Conservation (phyloP, 2,797 vertebrate species). For the Tragopan temminckii region DNA sequence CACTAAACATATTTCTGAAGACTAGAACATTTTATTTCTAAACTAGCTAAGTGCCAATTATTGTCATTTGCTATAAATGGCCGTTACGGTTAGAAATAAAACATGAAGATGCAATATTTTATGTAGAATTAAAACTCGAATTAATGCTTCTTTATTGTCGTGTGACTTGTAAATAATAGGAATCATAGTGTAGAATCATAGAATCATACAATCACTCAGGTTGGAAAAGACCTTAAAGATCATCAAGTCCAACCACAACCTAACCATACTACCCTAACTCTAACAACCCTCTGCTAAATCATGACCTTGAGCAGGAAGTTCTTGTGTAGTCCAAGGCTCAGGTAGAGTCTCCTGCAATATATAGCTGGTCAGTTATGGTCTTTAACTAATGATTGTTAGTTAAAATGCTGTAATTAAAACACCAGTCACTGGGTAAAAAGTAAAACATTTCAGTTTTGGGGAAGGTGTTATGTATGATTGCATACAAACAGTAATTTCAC, state of each 20-base stretch:
- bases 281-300: too few species aligned
- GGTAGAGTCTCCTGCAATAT: background rate
- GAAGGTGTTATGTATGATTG: too few species aligned
- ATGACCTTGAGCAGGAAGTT: background rate
- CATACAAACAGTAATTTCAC: background rate
- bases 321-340: background rate
- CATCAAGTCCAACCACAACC: too few species aligned
- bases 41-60: background rate
- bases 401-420: background rate
- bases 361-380: background rate
- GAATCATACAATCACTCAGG: too few species aligned
- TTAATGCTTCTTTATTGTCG: background rate
- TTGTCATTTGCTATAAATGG: background rate
- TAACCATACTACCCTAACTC: too few species aligned
- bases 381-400: background rate
- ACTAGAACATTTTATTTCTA: background rate
- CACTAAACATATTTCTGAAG: background rate
- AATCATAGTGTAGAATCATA: background rate
- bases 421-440: background rate
- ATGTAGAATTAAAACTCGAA: fast-evolving
- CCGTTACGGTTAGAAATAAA: background rate
- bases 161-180: background rate
- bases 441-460: background rate
- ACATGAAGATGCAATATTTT: background rate
- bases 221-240: too few species aligned